Evolutionary conservation across 2,888 invertebrate genomes (phyloP), one percentile per base, ranked within the genome.

Genomic region (Lydus trimaculatus): DNA sequence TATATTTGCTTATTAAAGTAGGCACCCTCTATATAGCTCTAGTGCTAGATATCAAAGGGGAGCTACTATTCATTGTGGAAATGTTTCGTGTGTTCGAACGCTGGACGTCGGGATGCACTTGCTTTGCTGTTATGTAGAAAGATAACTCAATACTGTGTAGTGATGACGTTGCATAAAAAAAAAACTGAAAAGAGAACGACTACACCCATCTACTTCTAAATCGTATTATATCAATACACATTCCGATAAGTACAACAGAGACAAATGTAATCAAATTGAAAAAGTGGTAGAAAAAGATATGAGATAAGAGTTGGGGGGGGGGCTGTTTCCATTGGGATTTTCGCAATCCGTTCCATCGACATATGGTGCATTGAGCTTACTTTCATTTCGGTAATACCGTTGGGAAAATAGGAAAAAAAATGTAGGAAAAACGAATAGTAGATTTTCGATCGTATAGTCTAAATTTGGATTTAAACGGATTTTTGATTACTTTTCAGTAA

Each of bases 1-100:
- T 82, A 79, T 82, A 82, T 81, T 82, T 82, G 82, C 82, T 82
- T 82, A 82, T 83, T 81, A 82, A 81, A 82, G 78, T 76, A 75
- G 76, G 76, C 77, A 76, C 79, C 80, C 79, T 20, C 48, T 20
- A 48, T 43, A 43, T 43, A 23, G 48, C 48, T 48, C 20, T 48
- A 48, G 20, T 20, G 48, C 20, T 78, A 73, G 73, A 48, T 65
- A 69, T 68, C 28, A 43, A 66, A 73, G 81, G 81, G 80, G 80
- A 80, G 68, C 80, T 82, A 83, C 83, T 83, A 83, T 71, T 75
- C 81, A 73, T 76, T 71, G 66, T 73, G 76, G 81, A 78, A 82
- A 82, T 77, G 73, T 82, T 48, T 20, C 48, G 20, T 48, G 4
- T 2, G 4, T 17, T 52, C 71, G 60, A n/a, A 31, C 31, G 15